Base-by-base conservation (phyloP, 2,797 vertebrate genomes). In the Micropoecilia bifurca region DNA sequence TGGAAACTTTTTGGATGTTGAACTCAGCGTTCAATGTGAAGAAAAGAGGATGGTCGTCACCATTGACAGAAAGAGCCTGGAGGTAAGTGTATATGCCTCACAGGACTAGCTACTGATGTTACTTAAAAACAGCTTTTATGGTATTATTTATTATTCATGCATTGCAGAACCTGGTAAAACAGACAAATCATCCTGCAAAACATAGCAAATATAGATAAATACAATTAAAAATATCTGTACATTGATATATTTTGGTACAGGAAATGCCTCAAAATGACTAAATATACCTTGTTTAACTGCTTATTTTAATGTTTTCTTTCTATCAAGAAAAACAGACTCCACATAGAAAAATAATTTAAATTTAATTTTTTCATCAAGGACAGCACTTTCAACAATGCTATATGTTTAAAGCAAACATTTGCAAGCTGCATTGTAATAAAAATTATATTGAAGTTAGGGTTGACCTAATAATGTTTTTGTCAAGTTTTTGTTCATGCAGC, bases 21-120 rank as follows among this genome's bases (percentile, higher is more conserved):
- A 95, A 45, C 82, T 97, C 74, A 96, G 86, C 0, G 96, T 99
- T 89, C 96, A 92, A 83, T 99, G 98, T 86, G 96, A 97, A 88
- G 93, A 96, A n/a, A 94, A 93, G 43, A 96, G 93, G 92, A 98
- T 99, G 96, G 95, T 96, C 41, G 97, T 98, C 88, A 95, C 96
- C 90, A 91, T 99, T 43, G 95, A 97, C 80, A 98, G 96, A 88
- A 96, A 97, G 48, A 97, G 95, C 79, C 93, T 99, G 66, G 96
- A 97, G 94, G 98, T 99, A 90, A 88, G 95, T 86, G n/a, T 22
- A 73, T 7, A 50, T 30, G 9, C 25, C 41, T 25, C 25, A 43
- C 25, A 13, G 3, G 10, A 33, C 6, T 36, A 33, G 33, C 1
- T 22, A 39, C 33, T 16, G 28, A 14, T 30, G 16, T 20, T 13